Base-by-base conservation (phyloP, 2,888 invertebrate genomes). In the Homarus gammarus region DNA sequence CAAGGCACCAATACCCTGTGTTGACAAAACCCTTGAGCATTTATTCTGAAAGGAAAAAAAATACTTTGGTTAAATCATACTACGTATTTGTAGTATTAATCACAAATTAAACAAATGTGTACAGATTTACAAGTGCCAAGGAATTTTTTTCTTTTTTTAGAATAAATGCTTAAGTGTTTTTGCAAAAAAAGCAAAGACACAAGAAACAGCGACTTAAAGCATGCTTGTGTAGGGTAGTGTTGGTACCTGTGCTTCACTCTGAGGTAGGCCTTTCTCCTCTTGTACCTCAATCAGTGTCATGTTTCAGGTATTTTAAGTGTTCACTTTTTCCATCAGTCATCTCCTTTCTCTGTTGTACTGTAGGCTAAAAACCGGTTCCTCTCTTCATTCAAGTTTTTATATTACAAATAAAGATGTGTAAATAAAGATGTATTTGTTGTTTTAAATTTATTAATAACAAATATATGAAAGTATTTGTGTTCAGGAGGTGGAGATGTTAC, bases 41-140 rank as follows among this genome's bases (percentile, higher is more conserved):
- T 56, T 78, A 78, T 56, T 78, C 78, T 56, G 78, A 78, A 78
- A 56, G 27, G n/a, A 40, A 40, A 36, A 38, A 70, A 70, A 18
- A 56, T 56, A 56, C 10, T 44, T 5, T 70, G 70, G 38, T 40
- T n/a, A 6, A 15, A 64, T n/a, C 27, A 10, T 40, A 36, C 36
- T 73, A 38, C 38, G 38, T 22, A 8, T 8, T 18, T 18, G 15
- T 18, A 56, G 18, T 44, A 12, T n/a, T 5, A 44, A 44, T 44
- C 12, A 8, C 44, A 44, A 12, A 44, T 44, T 44, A 44, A 12
- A 44, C 5, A 44, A 44, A 56, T 56, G 2, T 56, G 15, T 56
- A 6, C 6, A 64, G 6, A 18, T 8, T 64, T 64, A 64, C 64
- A 1, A 64, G 0, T 6, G 6, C 27, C 3, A 64, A 27, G 18